These are phyloP conservation scores for Silurus lanzhouensis DNA, from an alignment of 2,797 vertebrate genomes.

Conservation along the genomic window DNA sequence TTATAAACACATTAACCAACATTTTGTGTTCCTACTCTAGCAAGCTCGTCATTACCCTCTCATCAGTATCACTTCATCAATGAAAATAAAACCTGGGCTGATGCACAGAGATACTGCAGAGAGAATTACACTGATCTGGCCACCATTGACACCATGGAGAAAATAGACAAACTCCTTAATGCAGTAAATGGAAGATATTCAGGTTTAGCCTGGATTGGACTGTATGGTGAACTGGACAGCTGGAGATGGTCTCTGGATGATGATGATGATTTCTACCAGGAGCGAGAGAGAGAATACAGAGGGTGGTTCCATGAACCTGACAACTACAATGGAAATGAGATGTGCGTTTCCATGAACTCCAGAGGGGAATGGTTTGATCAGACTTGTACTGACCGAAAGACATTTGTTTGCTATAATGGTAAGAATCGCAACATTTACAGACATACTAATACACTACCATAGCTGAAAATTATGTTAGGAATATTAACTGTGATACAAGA, in stretches of 20 bases:
- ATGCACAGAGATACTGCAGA: constrained; percentile 28
- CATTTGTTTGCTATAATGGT: constrained; percentile 30
- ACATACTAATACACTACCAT: too few species aligned
- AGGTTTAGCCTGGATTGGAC: constrained; percentile 58
- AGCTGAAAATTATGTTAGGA: too few species aligned
- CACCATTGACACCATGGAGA: constrained; percentile 4
- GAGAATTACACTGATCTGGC: constrained; percentile 46
- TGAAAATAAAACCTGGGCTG: constrained; percentile 16
- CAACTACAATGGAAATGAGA: not conserved
- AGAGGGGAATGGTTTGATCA: not conserved
- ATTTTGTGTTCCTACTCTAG: not conserved
- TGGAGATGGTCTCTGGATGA: not conserved
- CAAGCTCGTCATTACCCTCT: not conserved
- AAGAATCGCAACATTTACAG: too few species aligned
- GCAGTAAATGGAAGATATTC: not conserved
- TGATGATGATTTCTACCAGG: constrained; percentile 44
- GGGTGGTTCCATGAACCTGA: constrained; percentile 16
- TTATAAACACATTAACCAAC: too few species aligned
- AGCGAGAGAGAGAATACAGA: constrained; percentile 44
- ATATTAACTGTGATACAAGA: too few species aligned
- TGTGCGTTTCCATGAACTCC: constrained; percentile 18
- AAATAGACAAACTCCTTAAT: constrained; percentile 19
- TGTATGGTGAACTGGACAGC: constrained; percentile 43
- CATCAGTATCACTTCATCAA: constrained; percentile 24
- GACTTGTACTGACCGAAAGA: not conserved